Base-by-base conservation (phyloP, 2,797 vertebrate genomes). In the Amniataba percoides region DNA sequence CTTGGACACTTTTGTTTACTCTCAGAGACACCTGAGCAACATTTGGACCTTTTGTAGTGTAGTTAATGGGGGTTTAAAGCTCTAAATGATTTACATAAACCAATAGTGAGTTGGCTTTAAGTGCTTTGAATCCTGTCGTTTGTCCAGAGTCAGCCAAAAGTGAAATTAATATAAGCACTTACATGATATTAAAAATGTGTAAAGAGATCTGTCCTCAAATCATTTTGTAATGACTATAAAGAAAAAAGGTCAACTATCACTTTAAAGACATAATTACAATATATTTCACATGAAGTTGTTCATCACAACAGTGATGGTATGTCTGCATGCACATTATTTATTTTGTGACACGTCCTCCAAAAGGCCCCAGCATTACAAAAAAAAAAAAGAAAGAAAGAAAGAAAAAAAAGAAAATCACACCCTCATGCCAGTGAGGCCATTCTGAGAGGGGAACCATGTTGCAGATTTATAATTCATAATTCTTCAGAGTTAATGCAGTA, bases 401-500 rank as follows among this genome's bases (percentile, higher is more conserved):
- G 16, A 25, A 34, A 23, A 65, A 36, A 63, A 77, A 74, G 27
- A 83, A 89, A 88, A 91, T 85, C 81, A 82, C 87, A 81, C 82
- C 86, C 69, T 82, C 77, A 79, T 90, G 89, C 73, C 71, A 71
- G 83, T 53, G 6, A 82, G 36, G 73, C 74, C 21, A 6, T 66
- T 90, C 85, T 94, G 90, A 95, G 90, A 94, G 93, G 89, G 82
- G 87, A 93, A 94, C 86, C 92, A 92, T 95, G 93, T 93, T 93
- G 94, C 86, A 64, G 85, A 95, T 95, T 80, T 89, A 94, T 95
- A 92, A 95, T 95, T 95, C 74, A 95, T 94, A 60, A 88, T 92
- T 90, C 85, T 83, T 89, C 91, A 79, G 92, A 93, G 91, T 92
- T 95, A 93, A 95, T 95, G 93, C 88, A 93, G 90, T 89, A 94